A percentile compares a stretch with the other conserved stretches of the same genome.
Evolutionary conservation across 2,113 vertebrate species (phyloP).

Genomic region (Coryphaenoides rupestris): DNA sequence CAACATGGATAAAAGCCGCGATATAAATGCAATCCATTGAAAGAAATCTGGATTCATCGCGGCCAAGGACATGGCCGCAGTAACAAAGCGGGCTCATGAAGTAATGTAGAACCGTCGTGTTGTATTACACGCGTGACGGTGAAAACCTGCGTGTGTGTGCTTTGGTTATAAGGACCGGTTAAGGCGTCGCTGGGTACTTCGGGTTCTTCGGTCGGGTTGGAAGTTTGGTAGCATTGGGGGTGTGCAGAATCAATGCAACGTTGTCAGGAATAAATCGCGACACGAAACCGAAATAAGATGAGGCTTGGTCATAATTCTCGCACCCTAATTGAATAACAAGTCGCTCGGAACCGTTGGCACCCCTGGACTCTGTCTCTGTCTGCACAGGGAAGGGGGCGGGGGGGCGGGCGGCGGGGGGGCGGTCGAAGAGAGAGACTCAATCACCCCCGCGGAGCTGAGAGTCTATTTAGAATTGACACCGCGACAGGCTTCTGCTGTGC

Average conservation of each 20-base stretch:
- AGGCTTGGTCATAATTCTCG: background rate
- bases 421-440: background rate
- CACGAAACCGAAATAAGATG: background rate
- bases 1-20: too few species aligned
- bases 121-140: too few species aligned
- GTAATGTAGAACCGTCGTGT: too few species aligned
- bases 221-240: background rate
- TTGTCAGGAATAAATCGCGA: background rate
- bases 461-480: conserved; percentile 17
- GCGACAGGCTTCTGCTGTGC: conserved; percentile 16
- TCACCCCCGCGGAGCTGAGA: background rate
- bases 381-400: background rate
- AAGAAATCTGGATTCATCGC: too few species aligned
- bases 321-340: background rate
- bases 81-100: too few species aligned
- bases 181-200: too few species aligned
- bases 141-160: too few species aligned
- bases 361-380: background rate
- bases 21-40: too few species aligned
- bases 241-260: background rate
- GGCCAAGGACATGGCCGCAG: too few species aligned
- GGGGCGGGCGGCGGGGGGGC: background rate
- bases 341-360: background rate
- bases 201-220: background rate
- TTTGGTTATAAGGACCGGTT: too few species aligned